Evolutionary conservation across 2,797 vertebrate species (phyloP).

Genomic region (Enteromius treurensis): DNA sequence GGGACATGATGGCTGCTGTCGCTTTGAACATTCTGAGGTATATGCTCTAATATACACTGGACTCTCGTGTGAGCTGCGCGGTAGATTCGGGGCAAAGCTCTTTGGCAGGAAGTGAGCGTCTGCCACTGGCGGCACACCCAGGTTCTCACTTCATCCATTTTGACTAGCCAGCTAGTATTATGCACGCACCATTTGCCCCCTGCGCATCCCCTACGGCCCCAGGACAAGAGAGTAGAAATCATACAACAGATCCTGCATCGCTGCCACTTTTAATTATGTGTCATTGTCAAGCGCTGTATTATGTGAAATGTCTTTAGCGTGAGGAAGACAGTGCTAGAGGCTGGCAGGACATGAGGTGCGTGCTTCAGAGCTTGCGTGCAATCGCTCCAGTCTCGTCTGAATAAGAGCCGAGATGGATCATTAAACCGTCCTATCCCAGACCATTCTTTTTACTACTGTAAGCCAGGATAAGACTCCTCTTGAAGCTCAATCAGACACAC

Average conservation of each 20-base stretch:
- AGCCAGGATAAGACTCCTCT: slow-evolving; percentile 16
- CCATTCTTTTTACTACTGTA: slow-evolving; percentile 52
- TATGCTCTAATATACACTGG: slow-evolving; percentile 13
- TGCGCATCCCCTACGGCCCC: slow-evolving; percentile 23
- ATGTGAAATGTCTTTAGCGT: slow-evolving; percentile 64
- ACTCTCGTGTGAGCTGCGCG: background rate
- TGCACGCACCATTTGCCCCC: slow-evolving; percentile 34
- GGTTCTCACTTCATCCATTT: slow-evolving; percentile 68
- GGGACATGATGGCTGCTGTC: background rate
- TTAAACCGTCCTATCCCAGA: slow-evolving; percentile 64
- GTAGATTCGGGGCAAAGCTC: slow-evolving; percentile 20
- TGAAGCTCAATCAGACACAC: slow-evolving; percentile 1
- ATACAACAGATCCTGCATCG: slow-evolving; percentile 26
- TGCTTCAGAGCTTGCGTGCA: slow-evolving; percentile 19
- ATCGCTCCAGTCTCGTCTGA: slow-evolving; percentile 48
- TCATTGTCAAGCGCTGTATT: slow-evolving; percentile 30
- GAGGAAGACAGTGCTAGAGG: slow-evolving; percentile 63
- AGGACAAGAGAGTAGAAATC: slow-evolving; percentile 39
- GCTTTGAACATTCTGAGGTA: background rate
- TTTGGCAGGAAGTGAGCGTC: slow-evolving; percentile 16
- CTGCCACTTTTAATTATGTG: slow-evolving; percentile 37
- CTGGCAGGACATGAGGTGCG: slow-evolving; percentile 3
- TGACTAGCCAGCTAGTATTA: slow-evolving; percentile 32
- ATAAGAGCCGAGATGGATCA: slow-evolving; percentile 65
- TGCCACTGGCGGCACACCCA: slow-evolving; percentile 60